These are phyloP conservation scores for Babylonia areolata DNA, from an alignment of 1,140 invertebrate genomes.

Conservation along the genomic window DNA sequence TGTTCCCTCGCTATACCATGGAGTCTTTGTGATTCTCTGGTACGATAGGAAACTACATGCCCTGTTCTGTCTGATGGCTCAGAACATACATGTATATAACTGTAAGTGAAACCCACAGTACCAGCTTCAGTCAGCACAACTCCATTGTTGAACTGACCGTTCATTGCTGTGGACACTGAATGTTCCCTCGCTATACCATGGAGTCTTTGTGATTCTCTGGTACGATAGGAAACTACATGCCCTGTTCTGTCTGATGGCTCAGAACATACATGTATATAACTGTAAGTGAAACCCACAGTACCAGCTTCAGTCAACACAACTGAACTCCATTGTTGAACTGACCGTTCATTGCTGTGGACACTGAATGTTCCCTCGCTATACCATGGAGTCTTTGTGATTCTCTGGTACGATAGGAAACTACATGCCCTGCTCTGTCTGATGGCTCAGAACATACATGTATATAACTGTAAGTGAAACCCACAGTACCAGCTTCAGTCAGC, in stretches of 20 bases:
- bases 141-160: constrained; percentile 5
- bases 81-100: no score
- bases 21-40: no score
- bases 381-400: neutral
- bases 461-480: no score
- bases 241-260: no score
- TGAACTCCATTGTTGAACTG: neutral
- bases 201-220: neutral
- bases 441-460: no score
- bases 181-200: neutral
- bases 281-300: neutral
- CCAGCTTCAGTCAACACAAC: neutral
- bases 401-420: constrained; percentile 6
- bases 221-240: neutral
- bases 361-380: neutral
- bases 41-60: no score
- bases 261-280: neutral
- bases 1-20: no score
- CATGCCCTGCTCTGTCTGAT: no score
- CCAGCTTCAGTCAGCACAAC: no score
- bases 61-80: no score
- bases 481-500: constrained; percentile 1
- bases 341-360: constrained; percentile 16
- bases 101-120: no score
- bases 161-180: constrained; percentile 5